Percentiles rank a stretch among this genome's conserved stretches.
phyloP scores from a whole-genome alignment of 2,797 vertebrate species.

The Scomberomorus guttatus region DNA sequence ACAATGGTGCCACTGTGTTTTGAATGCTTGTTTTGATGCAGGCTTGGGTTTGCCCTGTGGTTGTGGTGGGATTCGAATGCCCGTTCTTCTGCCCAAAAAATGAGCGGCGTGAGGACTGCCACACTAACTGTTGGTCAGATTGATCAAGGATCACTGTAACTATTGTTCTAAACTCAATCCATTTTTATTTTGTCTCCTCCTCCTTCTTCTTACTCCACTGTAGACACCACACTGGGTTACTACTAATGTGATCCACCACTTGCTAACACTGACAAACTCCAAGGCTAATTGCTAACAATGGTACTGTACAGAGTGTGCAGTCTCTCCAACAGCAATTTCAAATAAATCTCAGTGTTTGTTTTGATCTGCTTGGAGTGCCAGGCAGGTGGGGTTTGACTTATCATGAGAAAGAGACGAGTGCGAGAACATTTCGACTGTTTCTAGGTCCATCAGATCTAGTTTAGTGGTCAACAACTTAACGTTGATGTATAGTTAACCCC shows the following conservation, averaged over 20 bases:
- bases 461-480: background rate
- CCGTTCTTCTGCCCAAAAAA: conserved; percentile 76
- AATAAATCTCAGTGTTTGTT: background rate
- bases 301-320: too few species aligned
- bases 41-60: conserved; percentile 83
- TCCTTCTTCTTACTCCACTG: conserved; percentile 6
- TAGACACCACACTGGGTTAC: conserved; percentile 1
- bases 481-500: conserved; percentile 4
- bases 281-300: conserved; percentile 7
- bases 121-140: conserved; percentile 70
- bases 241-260: conserved; percentile 33
- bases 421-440: background rate
- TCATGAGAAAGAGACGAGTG: background rate
- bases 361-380: conserved; percentile 2
- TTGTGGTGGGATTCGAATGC: conserved; percentile 81
- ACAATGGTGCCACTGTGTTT: conserved; percentile 62
- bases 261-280: conserved; percentile 30
- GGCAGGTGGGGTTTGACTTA: background rate
- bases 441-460: too few species aligned
- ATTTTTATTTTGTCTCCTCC: conserved; percentile 5
- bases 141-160: conserved; percentile 75
- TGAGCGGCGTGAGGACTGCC: conserved; percentile 63
- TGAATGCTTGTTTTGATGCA: conserved; percentile 85
- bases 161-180: conserved; percentile 46
- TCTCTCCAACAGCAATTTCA: background rate